These are phyloP conservation scores for Dorcus parallelipipedus DNA, from an alignment of 2,888 invertebrate genomes.

Conservation along the genomic window DNA sequence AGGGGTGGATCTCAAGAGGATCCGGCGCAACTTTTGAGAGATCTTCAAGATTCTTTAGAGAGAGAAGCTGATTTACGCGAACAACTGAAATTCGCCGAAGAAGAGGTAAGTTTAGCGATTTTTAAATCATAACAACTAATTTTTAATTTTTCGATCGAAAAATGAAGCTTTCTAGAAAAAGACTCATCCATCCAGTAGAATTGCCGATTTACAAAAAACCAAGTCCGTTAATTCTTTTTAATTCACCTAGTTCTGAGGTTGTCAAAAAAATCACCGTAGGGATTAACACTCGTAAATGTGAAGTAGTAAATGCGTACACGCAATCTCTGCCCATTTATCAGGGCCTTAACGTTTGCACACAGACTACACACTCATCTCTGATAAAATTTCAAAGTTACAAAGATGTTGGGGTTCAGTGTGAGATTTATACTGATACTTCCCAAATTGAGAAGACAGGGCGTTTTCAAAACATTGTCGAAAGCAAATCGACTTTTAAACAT, in stretches of 20 bases:
- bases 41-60: constrained; percentile 88
- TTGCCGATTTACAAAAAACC: constrained; percentile 24
- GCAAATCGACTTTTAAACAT: too few relatives aligned
- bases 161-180: constrained; percentile 3
- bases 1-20: constrained; percentile 79
- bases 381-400: too few relatives aligned
- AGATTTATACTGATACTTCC: not conserved
- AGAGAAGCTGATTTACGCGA: constrained; percentile 91
- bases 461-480: too few relatives aligned
- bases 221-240: constrained; percentile 23
- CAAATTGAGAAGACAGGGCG: not conserved
- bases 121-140: not conserved
- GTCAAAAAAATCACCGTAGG: not conserved
- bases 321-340: not conserved
- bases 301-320: not conserved
- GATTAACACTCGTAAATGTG: not conserved
- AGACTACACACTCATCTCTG: too few relatives aligned
- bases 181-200: constrained; percentile 16
- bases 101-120: constrained; percentile 65
- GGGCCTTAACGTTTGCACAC: too few relatives aligned
- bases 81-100: constrained; percentile 88
- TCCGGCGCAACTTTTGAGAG: constrained; percentile 76
- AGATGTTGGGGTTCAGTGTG: too few relatives aligned
- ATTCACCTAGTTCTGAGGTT: not conserved
- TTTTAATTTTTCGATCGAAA: constrained; percentile 2